Percentiles rank a stretch among this genome's conserved stretches.
Evolutionary conservation across 2,797 vertebrate genomes (phyloP).

Genomic region (Margarornis squamiger): DNA sequence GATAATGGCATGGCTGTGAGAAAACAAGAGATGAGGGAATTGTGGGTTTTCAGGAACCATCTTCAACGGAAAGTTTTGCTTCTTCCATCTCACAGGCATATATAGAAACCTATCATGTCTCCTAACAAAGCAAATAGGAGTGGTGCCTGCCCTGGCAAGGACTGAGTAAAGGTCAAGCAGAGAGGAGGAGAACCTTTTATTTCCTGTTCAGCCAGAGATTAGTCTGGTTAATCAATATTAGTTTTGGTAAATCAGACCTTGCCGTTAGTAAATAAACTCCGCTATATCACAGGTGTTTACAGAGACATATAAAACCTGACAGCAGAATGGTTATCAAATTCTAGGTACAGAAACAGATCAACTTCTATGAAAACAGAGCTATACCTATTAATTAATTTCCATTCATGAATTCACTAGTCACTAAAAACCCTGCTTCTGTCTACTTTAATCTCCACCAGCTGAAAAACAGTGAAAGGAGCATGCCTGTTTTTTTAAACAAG

Average conservation of each 20-base stretch:
- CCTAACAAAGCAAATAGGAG: background rate
- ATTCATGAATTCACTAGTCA: background rate
- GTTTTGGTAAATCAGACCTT: background rate
- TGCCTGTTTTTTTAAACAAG: background rate
- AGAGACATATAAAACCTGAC: background rate
- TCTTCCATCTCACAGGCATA: background rate
- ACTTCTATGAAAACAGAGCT: background rate
- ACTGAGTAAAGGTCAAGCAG: conserved; percentile 22
- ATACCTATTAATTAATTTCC: background rate
- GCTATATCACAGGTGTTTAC: background rate
- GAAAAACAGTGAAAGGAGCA: background rate
- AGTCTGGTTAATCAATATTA: conserved; percentile 26
- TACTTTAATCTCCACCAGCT: background rate
- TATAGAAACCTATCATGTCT: background rate
- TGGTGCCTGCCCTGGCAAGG: background rate
- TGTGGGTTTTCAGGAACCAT: background rate
- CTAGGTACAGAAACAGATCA: background rate
- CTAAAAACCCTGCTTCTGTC: background rate
- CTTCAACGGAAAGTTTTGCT: background rate
- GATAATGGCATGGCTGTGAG: background rate
- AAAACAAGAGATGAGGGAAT: background rate
- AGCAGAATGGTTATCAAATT: background rate
- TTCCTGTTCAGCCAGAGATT: conserved; percentile 1
- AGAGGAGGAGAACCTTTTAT: background rate
- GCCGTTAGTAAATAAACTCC: background rate